These are phyloP conservation scores for Symphodus melops DNA, from an alignment of 2,113 vertebrate genomes.

Conservation along the genomic window DNA sequence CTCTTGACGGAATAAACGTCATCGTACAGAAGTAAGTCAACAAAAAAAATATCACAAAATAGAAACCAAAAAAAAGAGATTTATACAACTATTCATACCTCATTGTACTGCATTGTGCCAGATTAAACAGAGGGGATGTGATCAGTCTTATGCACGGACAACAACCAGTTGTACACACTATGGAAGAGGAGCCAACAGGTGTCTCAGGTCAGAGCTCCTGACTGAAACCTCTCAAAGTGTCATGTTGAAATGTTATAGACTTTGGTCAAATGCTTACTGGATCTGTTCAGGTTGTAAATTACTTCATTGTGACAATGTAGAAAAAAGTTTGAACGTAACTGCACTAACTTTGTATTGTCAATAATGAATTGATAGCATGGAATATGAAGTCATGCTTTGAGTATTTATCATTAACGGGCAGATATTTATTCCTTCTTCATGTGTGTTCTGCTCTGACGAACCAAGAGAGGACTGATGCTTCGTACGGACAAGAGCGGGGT, in stretches of 20 bases:
- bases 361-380: slow-evolving; percentile 46
- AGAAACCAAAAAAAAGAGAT: slow-evolving; percentile 46
- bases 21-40: not conserved
- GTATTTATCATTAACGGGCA: slow-evolving; percentile 39
- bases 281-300: slow-evolving; percentile 33
- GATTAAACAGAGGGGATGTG: slow-evolving; percentile 21
- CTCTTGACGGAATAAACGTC: slow-evolving; percentile 35
- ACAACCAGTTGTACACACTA: slow-evolving; percentile 3
- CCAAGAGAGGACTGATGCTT: slow-evolving; percentile 48
- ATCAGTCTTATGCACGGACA: slow-evolving; percentile 36
- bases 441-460: slow-evolving; percentile 35
- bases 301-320: slow-evolving; percentile 36
- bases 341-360: slow-evolving; percentile 55
- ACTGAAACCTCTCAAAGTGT: not conserved
- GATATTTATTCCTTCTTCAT: slow-evolving; percentile 43
- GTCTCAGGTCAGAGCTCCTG: not conserved
- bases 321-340: slow-evolving; percentile 17
- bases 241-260: slow-evolving; percentile 11
- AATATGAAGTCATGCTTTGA: slow-evolving; percentile 49
- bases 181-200: not conserved
- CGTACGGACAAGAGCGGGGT: not conserved
- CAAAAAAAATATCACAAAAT: slow-evolving; percentile 27
- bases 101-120: slow-evolving; percentile 47
- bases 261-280: slow-evolving; percentile 8
- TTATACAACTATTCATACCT: slow-evolving; percentile 64